Evolutionary conservation across 2,797 vertebrate species (phyloP).

Genomic region (Xiphophorus birchmanni): DNA sequence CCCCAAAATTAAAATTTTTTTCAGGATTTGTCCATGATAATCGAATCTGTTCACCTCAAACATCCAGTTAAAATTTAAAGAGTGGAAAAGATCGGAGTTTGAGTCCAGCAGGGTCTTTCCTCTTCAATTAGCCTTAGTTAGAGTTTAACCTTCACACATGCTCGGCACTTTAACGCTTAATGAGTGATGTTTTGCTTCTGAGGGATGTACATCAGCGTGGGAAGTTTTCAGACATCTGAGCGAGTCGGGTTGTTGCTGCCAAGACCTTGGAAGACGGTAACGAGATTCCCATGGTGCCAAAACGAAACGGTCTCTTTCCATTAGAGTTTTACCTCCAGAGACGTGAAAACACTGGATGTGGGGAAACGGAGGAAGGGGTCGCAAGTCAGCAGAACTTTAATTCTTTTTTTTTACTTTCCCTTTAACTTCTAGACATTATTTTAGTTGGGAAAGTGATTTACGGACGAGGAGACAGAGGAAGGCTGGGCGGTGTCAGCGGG

Average conservation of each 20-base stretch:
- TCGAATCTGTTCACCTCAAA: background rate
- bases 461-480: background rate
- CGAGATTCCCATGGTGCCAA: slow-evolving; percentile 36
- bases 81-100: slow-evolving; percentile 15
- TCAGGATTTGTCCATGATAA: background rate
- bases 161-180: slow-evolving; percentile 28
- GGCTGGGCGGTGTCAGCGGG: background rate
- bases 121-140: slow-evolving; percentile 51
- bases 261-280: slow-evolving; percentile 52
- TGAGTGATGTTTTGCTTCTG: slow-evolving; percentile 43
- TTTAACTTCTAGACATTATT: slow-evolving; percentile 44
- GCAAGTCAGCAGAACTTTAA: slow-evolving; percentile 67
- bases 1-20: background rate
- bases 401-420: background rate
- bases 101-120: slow-evolving; percentile 38
- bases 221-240: slow-evolving; percentile 15
- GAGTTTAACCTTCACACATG: slow-evolving; percentile 56
- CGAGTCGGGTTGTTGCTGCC: slow-evolving; percentile 18
- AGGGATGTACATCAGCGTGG: slow-evolving; percentile 13
- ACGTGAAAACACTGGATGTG: slow-evolving; percentile 45
- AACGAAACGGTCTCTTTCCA: slow-evolving; percentile 68
- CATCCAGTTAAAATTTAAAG: slow-evolving; percentile 3
- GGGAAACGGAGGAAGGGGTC: slow-evolving; percentile 44
- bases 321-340: slow-evolving; percentile 62
- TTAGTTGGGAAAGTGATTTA: slow-evolving; percentile 39